Conservation (phyloP, 2,888 invertebrate genomes). For the Caenorhabditis wallacei region DNA sequence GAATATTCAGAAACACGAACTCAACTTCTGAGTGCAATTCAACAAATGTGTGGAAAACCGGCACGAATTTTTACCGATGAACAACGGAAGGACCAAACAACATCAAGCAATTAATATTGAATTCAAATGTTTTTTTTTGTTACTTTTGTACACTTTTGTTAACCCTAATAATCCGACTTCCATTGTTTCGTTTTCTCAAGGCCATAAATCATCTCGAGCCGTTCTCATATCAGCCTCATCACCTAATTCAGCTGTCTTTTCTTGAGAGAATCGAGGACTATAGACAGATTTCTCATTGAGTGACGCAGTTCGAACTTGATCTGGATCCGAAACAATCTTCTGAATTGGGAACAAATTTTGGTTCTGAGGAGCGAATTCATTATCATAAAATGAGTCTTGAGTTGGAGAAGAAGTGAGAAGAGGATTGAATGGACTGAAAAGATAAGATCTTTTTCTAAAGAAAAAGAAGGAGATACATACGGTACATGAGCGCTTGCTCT, state of each 20-base stretch:
- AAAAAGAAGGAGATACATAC: background rate
- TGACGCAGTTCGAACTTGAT: constrained; percentile 15
- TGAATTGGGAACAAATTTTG: background rate
- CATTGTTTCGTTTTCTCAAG: constrained; percentile 5
- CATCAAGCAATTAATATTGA: background rate
- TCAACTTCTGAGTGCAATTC: constrained; percentile 33
- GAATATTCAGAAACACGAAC: constrained; percentile 26
- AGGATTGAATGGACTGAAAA: constrained; percentile 29
- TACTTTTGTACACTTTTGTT: constrained; percentile 46
- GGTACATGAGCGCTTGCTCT: background rate
- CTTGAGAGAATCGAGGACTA: constrained; percentile 26
- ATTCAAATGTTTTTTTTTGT: constrained; percentile 16
- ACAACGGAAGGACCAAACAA: constrained; percentile 39
- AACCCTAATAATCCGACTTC: constrained; percentile 1
- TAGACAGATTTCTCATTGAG: constrained; percentile 32
- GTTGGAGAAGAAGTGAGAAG: background rate
- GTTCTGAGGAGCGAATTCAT: background rate
- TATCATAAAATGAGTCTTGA: constrained; percentile 24
- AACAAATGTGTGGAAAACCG: constrained; percentile 56
- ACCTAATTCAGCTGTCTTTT: constrained; percentile 2
- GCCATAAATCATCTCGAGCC: constrained; percentile 35
- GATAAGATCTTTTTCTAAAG: too few species aligned
- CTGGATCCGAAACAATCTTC: constrained; percentile 1
- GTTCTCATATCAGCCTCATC: constrained; percentile 38
- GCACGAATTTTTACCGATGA: constrained; percentile 54